These are phyloP conservation scores for Poecilia gillii DNA, from an alignment of 2,797 vertebrate species.

Conservation along the genomic window DNA sequence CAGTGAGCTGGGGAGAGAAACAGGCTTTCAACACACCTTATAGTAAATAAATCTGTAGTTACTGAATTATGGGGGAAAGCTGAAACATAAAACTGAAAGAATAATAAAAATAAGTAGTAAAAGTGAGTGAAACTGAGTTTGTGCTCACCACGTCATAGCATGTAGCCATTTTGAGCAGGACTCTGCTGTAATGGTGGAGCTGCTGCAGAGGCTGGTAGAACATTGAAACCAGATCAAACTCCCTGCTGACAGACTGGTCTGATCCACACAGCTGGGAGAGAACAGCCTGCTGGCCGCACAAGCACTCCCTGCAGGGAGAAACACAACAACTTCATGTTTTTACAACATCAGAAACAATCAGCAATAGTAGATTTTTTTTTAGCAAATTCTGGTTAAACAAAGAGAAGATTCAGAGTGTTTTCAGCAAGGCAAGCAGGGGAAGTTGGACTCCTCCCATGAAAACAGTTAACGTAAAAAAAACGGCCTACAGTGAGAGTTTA, in stretches of 20 bases:
- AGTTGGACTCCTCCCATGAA: neutral
- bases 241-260: conserved; percentile 71
- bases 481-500: conserved; percentile 90
- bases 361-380: neutral
- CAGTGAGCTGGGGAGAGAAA: conserved; percentile 80
- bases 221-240: conserved; percentile 82
- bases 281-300: conserved; percentile 85
- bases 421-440: neutral
- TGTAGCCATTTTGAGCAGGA: conserved; percentile 89
- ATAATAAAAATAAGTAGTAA: neutral
- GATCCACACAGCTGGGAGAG: conserved; percentile 84
- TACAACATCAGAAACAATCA: neutral
- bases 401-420: neutral
- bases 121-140: neutral
- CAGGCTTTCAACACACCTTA: neutral
- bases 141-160: conserved; percentile 94
- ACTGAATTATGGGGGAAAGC: neutral
- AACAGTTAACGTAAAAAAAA: conserved; percentile 7
- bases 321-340: conserved; percentile 2
- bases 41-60: neutral
- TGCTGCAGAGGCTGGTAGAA: conserved; percentile 91
- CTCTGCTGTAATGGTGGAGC: conserved; percentile 88
- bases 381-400: neutral
- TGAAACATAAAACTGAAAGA: neutral
- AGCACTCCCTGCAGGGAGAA: conserved; percentile 81